Evolutionary conservation across 2,888 invertebrate species (phyloP).

Genomic region (Hirtodrosophila cameraria): DNA sequence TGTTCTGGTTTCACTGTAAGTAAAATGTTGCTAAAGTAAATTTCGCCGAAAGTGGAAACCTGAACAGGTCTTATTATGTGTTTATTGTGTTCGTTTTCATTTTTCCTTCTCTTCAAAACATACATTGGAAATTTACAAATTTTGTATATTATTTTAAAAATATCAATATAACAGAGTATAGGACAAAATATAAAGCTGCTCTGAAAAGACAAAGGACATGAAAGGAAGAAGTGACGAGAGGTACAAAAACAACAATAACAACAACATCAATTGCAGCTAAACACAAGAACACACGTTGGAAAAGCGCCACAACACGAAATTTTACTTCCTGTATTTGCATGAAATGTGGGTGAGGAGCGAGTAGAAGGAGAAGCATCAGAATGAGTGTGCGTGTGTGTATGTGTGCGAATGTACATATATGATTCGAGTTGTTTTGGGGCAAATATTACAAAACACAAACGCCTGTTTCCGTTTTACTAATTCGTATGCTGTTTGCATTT

Average conservation of each 20-base stretch:
- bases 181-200: too few relatives aligned
- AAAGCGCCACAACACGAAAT: conserved; percentile 56
- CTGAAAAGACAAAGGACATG: too few relatives aligned
- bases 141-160: too few relatives aligned
- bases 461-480: conserved; percentile 80
- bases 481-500: conserved; percentile 78
- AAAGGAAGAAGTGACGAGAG: too few relatives aligned
- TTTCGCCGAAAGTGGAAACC: too few relatives aligned
- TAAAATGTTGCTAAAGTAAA: too few relatives aligned
- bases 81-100: too few relatives aligned
- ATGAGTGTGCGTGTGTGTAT: background rate
- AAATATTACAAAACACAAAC: conserved; percentile 80
- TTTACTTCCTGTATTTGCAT: conserved; percentile 60
- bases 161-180: too few relatives aligned
- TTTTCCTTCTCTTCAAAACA: too few relatives aligned
- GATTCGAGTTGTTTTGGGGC: conserved; percentile 62
- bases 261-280: conserved; percentile 16
- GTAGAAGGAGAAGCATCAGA: background rate
- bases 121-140: too few relatives aligned
- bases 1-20: too few relatives aligned
- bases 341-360: conserved; percentile 15
- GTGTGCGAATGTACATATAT: conserved; percentile 18
- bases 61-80: too few relatives aligned
- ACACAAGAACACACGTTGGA: conserved; percentile 13
- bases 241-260: conserved; percentile 19